Percentiles rank a stretch among this genome's conserved stretches.
Conservation (phyloP, 2,797 vertebrate genomes). For the Phaenicophaeus curvirostris region DNA sequence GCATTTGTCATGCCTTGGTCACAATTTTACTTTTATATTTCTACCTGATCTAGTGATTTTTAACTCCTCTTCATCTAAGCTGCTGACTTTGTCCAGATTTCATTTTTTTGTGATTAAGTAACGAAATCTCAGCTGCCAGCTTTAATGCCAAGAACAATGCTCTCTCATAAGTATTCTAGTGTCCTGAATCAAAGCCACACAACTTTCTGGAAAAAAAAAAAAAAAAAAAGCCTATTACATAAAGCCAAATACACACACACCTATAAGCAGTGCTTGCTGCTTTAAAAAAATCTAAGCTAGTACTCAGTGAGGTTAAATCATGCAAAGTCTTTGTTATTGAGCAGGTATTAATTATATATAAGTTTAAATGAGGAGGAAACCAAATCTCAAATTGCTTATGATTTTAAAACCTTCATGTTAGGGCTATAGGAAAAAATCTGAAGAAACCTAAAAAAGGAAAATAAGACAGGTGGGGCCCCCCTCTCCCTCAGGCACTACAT, state of each 20-base stretch:
- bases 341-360: background rate
- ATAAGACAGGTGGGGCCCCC: background rate
- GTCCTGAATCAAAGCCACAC: conserved; percentile 53
- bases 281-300: conserved; percentile 53
- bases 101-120: conserved; percentile 49
- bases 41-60: conserved; percentile 10
- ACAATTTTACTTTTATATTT: conserved; percentile 9
- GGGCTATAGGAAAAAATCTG: background rate
- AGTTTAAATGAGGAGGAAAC: background rate
- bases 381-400: background rate
- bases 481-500: background rate
- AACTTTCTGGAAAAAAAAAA: conserved; percentile 35
- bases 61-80: background rate
- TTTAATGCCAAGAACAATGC: conserved; percentile 60
- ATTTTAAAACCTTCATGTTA: background rate
- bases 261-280: conserved; percentile 47
- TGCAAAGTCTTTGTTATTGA: background rate
- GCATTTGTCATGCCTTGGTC: conserved; percentile 29
- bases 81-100: conserved; percentile 48
- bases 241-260: conserved; percentile 13
- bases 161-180: conserved; percentile 53
- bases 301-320: background rate
- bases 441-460: background rate
- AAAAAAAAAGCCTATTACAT: background rate
- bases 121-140: conserved; percentile 59